Evolutionary conservation across 2,888 invertebrate genomes (phyloP).

Genomic region (Xanthia togata): DNA sequence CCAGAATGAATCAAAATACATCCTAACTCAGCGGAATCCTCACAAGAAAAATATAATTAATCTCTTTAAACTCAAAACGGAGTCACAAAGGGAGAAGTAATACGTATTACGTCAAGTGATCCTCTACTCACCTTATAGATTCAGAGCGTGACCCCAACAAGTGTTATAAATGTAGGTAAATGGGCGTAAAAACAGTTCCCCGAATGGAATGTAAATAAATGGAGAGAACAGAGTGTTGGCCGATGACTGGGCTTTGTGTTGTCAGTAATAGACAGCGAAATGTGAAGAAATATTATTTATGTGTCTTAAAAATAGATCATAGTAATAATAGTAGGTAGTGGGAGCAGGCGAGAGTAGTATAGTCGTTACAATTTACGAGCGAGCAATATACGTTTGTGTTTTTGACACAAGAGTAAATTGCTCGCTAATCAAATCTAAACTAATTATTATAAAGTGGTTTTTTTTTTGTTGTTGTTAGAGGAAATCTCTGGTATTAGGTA

Average conservation of each 20-base stretch:
- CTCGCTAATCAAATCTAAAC: no score
- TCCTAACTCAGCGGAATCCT: neutral
- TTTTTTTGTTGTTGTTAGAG: no score
- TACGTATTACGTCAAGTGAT: conserved; percentile 58
- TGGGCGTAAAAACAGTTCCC: conserved; percentile 64
- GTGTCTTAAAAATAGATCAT: neutral
- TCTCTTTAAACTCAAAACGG: conserved; percentile 23
- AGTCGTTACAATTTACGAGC: neutral
- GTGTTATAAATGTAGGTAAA: conserved; percentile 69
- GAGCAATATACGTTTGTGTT: no score
- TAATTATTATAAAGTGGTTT: no score
- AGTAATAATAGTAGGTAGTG: no score
- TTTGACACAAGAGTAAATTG: no score
- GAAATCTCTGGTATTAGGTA: no score
- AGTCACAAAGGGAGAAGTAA: conserved; percentile 41
- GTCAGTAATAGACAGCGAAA: conserved; percentile 34
- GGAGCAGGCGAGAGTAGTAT: no score
- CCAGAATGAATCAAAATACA: neutral
- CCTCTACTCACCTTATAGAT: conserved; percentile 62
- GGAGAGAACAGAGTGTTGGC: conserved; percentile 51
- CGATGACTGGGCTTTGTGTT: conserved; percentile 37
- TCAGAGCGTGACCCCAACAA: conserved; percentile 60
- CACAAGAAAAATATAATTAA: conserved; percentile 31
- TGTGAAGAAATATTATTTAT: neutral
- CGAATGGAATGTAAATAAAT: conserved; percentile 66